These are phyloP conservation scores for Squalus acanthias DNA, from an alignment of 2,797 vertebrate species.

Conservation along the genomic window DNA sequence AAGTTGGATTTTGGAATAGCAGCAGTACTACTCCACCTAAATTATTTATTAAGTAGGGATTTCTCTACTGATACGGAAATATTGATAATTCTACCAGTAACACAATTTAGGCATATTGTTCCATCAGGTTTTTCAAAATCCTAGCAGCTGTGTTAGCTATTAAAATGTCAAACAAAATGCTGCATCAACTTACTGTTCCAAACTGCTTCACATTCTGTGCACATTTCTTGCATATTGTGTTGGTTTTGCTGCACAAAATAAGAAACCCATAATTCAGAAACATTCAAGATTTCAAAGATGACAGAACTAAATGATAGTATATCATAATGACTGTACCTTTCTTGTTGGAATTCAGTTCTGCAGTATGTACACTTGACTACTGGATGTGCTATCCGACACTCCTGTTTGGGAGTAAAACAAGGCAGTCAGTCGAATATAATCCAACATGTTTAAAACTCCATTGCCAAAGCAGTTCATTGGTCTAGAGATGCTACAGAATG, in stretches of 20 bases:
- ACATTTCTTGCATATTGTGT: constrained; percentile 99
- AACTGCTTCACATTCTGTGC: constrained; percentile 98
- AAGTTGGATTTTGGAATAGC: not conserved
- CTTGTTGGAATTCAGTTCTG: constrained; percentile 95
- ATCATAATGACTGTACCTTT: constrained; percentile 67
- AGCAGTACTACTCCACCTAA: not conserved
- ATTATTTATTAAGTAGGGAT: not conserved
- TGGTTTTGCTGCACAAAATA: constrained; percentile 79
- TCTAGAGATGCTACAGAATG: not conserved
- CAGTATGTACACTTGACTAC: constrained; percentile 97
- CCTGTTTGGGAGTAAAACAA: constrained; percentile 61
- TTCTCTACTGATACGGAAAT: not conserved
- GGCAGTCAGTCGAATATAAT: constrained; percentile 22
- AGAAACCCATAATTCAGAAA: constrained; percentile 36
- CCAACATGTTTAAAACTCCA: not conserved
- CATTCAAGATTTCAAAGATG: not conserved
- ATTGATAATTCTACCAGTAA: not conserved
- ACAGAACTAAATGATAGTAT: not conserved
- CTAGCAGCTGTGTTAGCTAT: not conserved
- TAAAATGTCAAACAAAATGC: not conserved
- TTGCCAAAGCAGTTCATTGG: not conserved
- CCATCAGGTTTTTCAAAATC: not conserved
- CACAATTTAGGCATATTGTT: not conserved
- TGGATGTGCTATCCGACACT: constrained; percentile 94
- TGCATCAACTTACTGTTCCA: constrained; percentile 79